Conservation (phyloP, 2,797 vertebrate species). For the Heliangelus exortis region DNA sequence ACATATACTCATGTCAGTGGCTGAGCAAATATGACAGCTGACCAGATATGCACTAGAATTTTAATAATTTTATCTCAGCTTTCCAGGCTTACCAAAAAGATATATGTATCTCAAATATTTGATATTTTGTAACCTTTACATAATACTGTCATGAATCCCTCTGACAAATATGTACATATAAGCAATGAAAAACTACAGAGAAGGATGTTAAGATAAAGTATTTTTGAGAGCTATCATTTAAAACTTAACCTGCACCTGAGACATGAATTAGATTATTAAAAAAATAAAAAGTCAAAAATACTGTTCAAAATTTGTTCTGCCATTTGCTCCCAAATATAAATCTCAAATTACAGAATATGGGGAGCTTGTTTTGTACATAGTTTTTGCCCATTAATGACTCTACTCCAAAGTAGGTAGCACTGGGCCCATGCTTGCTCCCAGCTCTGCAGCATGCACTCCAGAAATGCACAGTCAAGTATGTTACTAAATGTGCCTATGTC, state of each 20-base stretch:
- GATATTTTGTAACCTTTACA: neutral
- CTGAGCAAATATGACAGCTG: neutral
- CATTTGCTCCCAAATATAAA: neutral
- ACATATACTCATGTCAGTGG: neutral
- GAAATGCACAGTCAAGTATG: neutral
- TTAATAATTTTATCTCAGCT: constrained; percentile 20
- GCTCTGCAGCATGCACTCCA: neutral
- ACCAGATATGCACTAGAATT: neutral
- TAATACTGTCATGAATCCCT: neutral
- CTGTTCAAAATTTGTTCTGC: neutral
- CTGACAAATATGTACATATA: neutral
- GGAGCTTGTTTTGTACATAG: neutral
- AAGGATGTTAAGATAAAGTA: neutral
- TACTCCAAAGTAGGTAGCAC: neutral
- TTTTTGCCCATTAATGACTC: neutral
- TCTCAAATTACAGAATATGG: neutral
- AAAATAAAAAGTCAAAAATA: neutral
- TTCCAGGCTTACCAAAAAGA: neutral
- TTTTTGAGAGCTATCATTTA: neutral
- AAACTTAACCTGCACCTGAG: neutral
- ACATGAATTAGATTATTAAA: neutral
- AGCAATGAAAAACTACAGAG: neutral
- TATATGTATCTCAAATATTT: neutral
- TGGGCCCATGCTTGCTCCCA: neutral
- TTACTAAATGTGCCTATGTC: neutral